phyloP scores from a whole-genome alignment of 35 echinoderm and acorn worm species.

The Nesometra sesokonis region DNA sequence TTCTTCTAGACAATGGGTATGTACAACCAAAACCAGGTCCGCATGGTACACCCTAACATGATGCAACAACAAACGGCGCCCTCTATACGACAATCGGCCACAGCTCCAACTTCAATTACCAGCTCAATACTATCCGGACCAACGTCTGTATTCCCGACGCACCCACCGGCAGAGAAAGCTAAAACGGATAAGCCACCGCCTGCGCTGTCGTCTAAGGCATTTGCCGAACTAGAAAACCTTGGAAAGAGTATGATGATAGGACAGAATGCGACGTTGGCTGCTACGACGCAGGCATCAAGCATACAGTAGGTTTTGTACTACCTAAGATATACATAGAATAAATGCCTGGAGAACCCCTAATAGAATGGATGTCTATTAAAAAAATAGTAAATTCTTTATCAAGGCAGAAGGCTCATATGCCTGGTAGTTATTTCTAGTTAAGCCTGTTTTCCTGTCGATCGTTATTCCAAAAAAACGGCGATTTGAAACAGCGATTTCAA shows the following conservation, averaged over 20 bases:
- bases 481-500: too few relatives aligned
- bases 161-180: neutral
- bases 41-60: neutral
- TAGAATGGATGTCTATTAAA: too few relatives aligned
- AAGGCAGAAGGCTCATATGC: too few relatives aligned
- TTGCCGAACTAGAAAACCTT: constrained; percentile 55
- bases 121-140: neutral
- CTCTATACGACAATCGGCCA: neutral
- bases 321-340: too few relatives aligned
- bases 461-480: too few relatives aligned
- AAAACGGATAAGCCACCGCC: neutral
- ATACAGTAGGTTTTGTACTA: neutral
- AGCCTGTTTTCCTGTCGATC: too few relatives aligned
- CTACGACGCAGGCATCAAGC: neutral
- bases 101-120: neutral
- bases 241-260: constrained; percentile 59
- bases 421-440: too few relatives aligned
- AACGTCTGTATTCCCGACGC: neutral
- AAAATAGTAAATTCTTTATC: too few relatives aligned
- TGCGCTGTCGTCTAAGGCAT: neutral
- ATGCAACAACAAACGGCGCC: neutral
- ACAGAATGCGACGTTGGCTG: neutral
- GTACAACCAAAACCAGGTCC: neutral
- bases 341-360: too few relatives aligned
- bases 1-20: neutral